These are phyloP conservation scores for Melieria crassipennis DNA, from an alignment of 2,888 invertebrate genomes.

Conservation along the genomic window DNA sequence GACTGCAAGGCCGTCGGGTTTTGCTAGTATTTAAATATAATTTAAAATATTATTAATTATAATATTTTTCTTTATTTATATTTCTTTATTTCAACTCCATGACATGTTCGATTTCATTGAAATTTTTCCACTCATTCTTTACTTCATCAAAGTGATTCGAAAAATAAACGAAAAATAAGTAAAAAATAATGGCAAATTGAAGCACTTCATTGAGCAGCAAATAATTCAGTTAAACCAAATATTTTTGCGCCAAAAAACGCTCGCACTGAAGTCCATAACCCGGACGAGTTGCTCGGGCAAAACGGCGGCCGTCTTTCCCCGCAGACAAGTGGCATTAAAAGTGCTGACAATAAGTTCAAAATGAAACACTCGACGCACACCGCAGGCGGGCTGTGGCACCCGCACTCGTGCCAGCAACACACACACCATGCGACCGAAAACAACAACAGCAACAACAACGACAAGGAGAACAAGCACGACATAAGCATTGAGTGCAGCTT, in stretches of 20 bases:
- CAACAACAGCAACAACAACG: constrained; percentile 20
- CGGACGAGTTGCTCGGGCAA: too few species aligned
- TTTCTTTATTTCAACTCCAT: too few species aligned
- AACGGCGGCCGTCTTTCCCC: too few species aligned
- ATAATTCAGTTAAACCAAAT: constrained; percentile 31
- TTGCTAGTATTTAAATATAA: too few species aligned
- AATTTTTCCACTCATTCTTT: neutral
- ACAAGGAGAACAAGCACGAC: too few species aligned
- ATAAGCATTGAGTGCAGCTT: too few species aligned
- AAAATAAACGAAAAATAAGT: neutral
- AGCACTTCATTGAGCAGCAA: constrained; percentile 41
- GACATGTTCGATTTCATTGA: too few species aligned
- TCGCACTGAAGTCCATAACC: neutral
- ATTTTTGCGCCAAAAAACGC: neutral
- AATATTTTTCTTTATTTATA: too few species aligned
- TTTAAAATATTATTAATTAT: too few species aligned
- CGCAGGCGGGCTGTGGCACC: neutral
- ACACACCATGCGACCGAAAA: constrained; percentile 14
- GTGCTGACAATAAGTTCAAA: constrained; percentile 35
- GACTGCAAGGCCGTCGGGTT: too few species aligned
- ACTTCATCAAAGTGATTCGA: neutral
- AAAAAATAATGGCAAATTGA: neutral
- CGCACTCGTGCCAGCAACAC: neutral
- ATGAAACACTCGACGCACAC: constrained; percentile 26
- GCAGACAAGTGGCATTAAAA: constrained; percentile 25